Percentiles rank a stretch among this genome's conserved stretches.
Evolutionary conservation across 2,888 invertebrate genomes (phyloP).

Genomic region (Cenopis cana): DNA sequence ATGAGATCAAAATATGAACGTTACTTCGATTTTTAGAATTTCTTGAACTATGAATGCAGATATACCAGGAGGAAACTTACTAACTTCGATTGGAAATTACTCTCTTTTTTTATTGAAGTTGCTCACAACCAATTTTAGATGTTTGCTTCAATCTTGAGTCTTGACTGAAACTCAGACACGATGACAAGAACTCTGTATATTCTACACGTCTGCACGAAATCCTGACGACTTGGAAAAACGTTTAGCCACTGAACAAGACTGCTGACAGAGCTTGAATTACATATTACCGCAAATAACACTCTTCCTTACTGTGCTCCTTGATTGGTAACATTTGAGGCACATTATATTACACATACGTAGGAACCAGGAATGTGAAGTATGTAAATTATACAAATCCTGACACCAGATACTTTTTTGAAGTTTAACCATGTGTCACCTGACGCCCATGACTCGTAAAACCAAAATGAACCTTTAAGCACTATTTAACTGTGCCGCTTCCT

Average conservation of each 20-base stretch:
- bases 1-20: conserved; percentile 22
- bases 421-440: not conserved
- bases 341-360: not conserved
- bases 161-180: conserved; percentile 45
- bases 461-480: not conserved
- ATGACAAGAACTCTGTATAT: conserved; percentile 55
- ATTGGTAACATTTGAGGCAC: not conserved
- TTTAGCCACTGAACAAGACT: conserved; percentile 55
- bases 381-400: not conserved
- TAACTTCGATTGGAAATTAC: not conserved
- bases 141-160: conserved; percentile 41
- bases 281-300: not conserved
- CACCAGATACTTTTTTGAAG: not conserved
- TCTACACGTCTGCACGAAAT: conserved; percentile 7
- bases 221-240: conserved; percentile 34
- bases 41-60: not conserved
- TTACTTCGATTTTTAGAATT: not conserved
- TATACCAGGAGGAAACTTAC: not conserved
- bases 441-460: not conserved
- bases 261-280: conserved; percentile 52
- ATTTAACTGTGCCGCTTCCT: not conserved
- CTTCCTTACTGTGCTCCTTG: not conserved
- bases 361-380: not conserved
- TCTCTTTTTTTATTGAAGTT: not conserved
- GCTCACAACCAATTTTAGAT: not conserved